A percentile compares a stretch with the other conserved stretches of the same genome.
These are phyloP conservation scores for Channallabes apus DNA, from an alignment of 2,797 vertebrate genomes.

Conservation along the genomic window DNA sequence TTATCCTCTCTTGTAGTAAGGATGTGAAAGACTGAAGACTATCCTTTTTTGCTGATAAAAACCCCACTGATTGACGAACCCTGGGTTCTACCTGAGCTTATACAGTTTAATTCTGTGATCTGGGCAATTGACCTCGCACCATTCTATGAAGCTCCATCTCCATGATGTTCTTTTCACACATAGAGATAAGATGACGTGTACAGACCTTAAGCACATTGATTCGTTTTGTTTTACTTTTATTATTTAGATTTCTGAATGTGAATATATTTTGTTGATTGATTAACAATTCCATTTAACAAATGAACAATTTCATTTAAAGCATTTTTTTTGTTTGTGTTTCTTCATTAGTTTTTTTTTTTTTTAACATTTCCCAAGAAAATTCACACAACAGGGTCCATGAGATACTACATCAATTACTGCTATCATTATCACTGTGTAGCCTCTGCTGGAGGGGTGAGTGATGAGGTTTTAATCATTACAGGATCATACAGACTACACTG, in stretches of 20 bases:
- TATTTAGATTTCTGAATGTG: background rate
- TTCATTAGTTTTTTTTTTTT: background rate
- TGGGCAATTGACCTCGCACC: background rate
- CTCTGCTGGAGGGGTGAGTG: background rate
- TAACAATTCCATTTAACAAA: background rate
- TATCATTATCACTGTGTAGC: background rate
- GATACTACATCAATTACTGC: background rate
- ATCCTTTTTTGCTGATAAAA: background rate
- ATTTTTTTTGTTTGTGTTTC: too few species aligned
- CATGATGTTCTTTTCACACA: background rate
- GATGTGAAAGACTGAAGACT: background rate
- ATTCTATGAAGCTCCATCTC: background rate
- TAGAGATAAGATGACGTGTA: background rate
- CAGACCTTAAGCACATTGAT: background rate
- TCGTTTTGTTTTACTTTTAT: background rate
- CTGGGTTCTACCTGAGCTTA: background rate
- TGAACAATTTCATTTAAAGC: too few species aligned
- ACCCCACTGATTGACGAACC: background rate
- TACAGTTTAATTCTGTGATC: background rate
- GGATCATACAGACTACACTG: background rate
- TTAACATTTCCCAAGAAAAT: background rate
- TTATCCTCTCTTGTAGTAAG: background rate
- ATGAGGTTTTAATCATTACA: background rate
- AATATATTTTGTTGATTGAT: background rate
- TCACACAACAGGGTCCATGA: background rate